Conservation (phyloP, 2,797 vertebrate species). For the Gephyroberyx darwinii region DNA sequence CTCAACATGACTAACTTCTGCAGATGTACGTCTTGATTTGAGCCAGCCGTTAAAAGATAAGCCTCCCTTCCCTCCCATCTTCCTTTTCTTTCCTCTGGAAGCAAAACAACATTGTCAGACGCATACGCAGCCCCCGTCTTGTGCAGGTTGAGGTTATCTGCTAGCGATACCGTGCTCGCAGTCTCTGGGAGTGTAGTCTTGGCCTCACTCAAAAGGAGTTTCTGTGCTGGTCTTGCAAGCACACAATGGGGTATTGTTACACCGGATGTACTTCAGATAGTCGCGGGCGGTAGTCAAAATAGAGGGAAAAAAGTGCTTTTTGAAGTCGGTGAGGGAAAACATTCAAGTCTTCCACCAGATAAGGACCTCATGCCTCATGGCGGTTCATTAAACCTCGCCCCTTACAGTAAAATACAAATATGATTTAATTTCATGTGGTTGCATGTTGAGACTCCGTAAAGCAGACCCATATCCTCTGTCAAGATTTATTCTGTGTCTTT, state of each 20-base stretch:
- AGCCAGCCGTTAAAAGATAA: slow-evolving; percentile 4
- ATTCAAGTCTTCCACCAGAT: slow-evolving; percentile 51
- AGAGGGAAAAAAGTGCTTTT: slow-evolving; percentile 34
- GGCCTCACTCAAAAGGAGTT: slow-evolving; percentile 54
- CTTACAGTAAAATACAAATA: background rate
- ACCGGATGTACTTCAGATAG: slow-evolving; percentile 70
- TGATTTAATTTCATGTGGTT: slow-evolving; percentile 7
- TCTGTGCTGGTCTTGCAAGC: slow-evolving; percentile 59
- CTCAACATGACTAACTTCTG: slow-evolving; percentile 12
- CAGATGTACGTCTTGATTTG: slow-evolving; percentile 8
- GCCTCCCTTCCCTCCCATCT: background rate
- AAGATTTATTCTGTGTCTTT: slow-evolving; percentile 1
- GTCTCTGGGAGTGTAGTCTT: slow-evolving; percentile 16
- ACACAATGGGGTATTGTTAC: slow-evolving; percentile 76
- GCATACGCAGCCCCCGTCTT: slow-evolving; percentile 22
- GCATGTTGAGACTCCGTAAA: slow-evolving; percentile 30
- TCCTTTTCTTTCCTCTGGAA: background rate
- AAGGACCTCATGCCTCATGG: slow-evolving; percentile 29
- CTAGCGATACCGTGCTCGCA: slow-evolving; percentile 2
- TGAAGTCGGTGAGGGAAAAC: slow-evolving; percentile 40
- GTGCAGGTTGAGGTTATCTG: slow-evolving; percentile 48
- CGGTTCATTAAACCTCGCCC: slow-evolving; percentile 5
- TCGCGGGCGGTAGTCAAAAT: slow-evolving; percentile 53
- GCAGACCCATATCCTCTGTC: background rate
- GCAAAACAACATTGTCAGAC: slow-evolving; percentile 1